Evolutionary conservation across 2,888 invertebrate species (phyloP).

Genomic region (Ormia ochracea): DNA sequence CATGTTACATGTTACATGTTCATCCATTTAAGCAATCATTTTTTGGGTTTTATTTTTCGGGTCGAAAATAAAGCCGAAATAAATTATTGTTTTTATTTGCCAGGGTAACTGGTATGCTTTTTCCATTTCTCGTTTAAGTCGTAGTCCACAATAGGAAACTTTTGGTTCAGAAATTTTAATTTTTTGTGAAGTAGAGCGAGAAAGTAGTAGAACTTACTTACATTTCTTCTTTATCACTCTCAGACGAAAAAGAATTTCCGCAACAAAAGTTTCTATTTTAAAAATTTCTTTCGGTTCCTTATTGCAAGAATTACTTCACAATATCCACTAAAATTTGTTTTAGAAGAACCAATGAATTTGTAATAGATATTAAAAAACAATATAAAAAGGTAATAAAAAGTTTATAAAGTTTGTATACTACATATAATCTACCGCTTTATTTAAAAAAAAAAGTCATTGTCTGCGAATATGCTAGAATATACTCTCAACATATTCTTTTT

Average conservation of each 20-base stretch:
- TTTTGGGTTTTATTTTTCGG: constrained; percentile 1
- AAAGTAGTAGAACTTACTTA: too few species aligned
- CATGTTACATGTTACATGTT: not conserved
- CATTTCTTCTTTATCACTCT: too few species aligned
- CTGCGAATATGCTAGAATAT: too few species aligned
- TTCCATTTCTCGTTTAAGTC: not conserved
- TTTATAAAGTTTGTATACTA: constrained; percentile 35
- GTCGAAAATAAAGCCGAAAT: not conserved
- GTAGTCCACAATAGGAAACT: not conserved
- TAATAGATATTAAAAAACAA: constrained; percentile 32
- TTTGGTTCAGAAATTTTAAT: too few species aligned
- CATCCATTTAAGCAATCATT: constrained; percentile 1
- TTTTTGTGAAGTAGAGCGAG: too few species aligned
- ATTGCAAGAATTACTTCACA: constrained; percentile 26
- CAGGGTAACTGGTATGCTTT: not conserved
- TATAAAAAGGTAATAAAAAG: constrained; percentile 47
- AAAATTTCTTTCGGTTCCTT: not conserved
- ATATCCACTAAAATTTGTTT: constrained; percentile 22
- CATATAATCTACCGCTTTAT: not conserved
- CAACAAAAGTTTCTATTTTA: not conserved
- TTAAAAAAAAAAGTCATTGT: too few species aligned
- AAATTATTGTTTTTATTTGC: not conserved
- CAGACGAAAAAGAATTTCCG: too few species aligned
- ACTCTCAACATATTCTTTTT: too few species aligned
- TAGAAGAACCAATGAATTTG: constrained; percentile 36